Evolutionary conservation across 2,113 vertebrate species (phyloP), one percentile per base, ranked within the genome.

Genomic region (Gopherus evgoodei): DNA sequence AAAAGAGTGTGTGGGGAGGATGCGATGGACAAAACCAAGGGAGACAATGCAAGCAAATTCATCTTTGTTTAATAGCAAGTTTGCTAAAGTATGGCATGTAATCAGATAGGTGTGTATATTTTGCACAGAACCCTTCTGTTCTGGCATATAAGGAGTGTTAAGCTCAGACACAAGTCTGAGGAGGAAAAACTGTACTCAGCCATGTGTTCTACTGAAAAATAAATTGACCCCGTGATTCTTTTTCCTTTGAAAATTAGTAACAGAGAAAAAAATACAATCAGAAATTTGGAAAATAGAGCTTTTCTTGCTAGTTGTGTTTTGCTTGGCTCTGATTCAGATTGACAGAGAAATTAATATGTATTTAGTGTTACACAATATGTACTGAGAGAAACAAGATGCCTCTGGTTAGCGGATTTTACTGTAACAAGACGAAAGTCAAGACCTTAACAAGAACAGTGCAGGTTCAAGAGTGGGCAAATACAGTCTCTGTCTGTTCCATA

Each of bases 351-450:
- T 44, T 53, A 90, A 59, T 81, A 57, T 29, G 8, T 25, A 50
- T 82, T 29, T 93, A 19, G 22, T 87, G 91, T 92, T 76, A 86
- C 89, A 53, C 72, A 87, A 89, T 91, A 52, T 19, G 1, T 2
- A 31, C 9, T 82, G 83, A 76, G 84, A 84, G 72, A 88, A 94
- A 86, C 17, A 80, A 94, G 56, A 91, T 93, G 89, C 89, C 44
- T 88, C 93, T 94, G 62, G 29, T 92, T 88, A 84, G 83, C 54
- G 80, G 50, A 93, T 31, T 86, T 84, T 22, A 82, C 86, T 93
- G 87, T 84, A 85, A 84, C 80, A 87, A 93, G 83, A 85, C 69
- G 81, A 93, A 89, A 81, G 88, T 90, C 81, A 92, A 95, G 88
- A 93, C 81, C 83, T 94, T 31, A 84, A 72, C 81, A 93, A 96